A percentile compares a stretch with the other conserved stretches of the same genome.
phyloP scores from a whole-genome alignment of 1,140 invertebrate species.

The Atta cephalotes region DNA sequence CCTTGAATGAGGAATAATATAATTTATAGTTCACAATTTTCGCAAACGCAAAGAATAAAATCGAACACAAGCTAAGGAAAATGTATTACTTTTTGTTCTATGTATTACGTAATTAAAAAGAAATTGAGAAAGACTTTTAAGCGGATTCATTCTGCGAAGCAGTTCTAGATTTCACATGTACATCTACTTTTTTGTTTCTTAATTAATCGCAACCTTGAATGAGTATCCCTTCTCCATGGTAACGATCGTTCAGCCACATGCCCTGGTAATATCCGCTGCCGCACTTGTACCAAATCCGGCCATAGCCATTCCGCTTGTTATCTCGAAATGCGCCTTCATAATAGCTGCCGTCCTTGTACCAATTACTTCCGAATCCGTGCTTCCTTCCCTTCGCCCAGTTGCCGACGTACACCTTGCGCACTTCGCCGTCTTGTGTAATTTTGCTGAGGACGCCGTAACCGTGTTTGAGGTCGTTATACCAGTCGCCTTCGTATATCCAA shows the following conservation, averaged over 20 bases:
- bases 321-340: constrained; percentile 89
- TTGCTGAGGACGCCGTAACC: constrained; percentile 78
- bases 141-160: background rate
- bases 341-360: constrained; percentile 87
- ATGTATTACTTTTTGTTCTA: constrained; percentile 2
- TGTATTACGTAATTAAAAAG: constrained; percentile 41
- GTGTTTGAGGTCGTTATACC: constrained; percentile 83
- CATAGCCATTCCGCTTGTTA: constrained; percentile 88
- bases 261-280: constrained; percentile 87
- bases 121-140: constrained; percentile 43
- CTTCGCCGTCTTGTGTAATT: constrained; percentile 46
- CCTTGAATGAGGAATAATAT: background rate
- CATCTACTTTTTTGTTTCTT: background rate
- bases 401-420: constrained; percentile 80
- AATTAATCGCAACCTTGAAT: constrained; percentile 75
- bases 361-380: constrained; percentile 86
- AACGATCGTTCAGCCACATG: constrained; percentile 83
- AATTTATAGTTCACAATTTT: background rate
- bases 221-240: constrained; percentile 85
- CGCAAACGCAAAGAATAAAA: background rate
- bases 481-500: constrained; percentile 87
- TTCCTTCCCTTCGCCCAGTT: constrained; percentile 86
- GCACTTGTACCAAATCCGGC: constrained; percentile 88
- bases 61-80: constrained; percentile 1
- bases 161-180: background rate